Conservation (phyloP, 2,113 vertebrate genomes). For the Xiphophorus maculatus region DNA sequence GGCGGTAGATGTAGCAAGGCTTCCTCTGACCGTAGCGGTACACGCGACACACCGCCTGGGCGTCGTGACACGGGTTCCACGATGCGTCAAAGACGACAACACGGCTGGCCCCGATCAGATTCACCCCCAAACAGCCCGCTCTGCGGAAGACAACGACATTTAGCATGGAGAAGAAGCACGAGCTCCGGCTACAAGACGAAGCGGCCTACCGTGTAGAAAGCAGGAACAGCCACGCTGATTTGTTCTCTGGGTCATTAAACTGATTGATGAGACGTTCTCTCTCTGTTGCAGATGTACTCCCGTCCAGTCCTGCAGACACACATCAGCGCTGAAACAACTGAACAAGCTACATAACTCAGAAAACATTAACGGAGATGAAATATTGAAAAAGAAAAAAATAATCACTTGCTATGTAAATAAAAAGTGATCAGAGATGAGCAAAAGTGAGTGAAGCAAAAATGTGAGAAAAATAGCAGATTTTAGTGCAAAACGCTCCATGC, state of each 20-base stretch:
- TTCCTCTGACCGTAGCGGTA: conserved; percentile 98
- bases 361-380: neutral
- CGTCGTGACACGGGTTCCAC: conserved; percentile 98
- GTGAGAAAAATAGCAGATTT: neutral
- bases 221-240: conserved; percentile 89
- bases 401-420: neutral
- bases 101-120: conserved; percentile 96
- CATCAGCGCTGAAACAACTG: conserved; percentile 2
- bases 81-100: conserved; percentile 98
- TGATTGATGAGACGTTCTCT: conserved; percentile 97
- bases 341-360: neutral
- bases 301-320: conserved; percentile 88
- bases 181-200: neutral
- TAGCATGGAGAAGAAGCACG: neutral
- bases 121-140: conserved; percentile 96
- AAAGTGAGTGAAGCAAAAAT: conserved; percentile 12
- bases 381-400: neutral
- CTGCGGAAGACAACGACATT: conserved; percentile 65
- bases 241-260: conserved; percentile 95
- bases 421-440: neutral
- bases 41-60: conserved; percentile 95
- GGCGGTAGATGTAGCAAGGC: conserved; percentile 94
- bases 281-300: conserved; percentile 95
- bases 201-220: conserved; percentile 88
- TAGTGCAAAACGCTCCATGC: conserved; percentile 16